Evolutionary conservation across 2,797 vertebrate species (phyloP).

Genomic region (Sphenopsis melanotis): DNA sequence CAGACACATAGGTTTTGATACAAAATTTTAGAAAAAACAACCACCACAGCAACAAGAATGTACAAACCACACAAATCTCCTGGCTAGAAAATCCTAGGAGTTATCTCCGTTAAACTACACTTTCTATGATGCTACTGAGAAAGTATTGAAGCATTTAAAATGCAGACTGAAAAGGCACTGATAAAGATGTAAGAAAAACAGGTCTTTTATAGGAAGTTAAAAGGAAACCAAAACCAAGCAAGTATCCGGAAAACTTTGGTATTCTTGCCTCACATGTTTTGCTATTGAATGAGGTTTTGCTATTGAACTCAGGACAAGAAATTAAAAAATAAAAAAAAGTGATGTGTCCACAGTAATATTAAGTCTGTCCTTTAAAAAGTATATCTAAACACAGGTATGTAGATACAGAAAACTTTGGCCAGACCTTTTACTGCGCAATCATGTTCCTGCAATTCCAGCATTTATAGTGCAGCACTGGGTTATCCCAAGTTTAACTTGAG

Average conservation of each 20-base stretch:
- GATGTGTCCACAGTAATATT: neutral
- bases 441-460: neutral
- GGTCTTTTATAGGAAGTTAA: neutral
- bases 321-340: neutral
- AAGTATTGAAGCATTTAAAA: neutral
- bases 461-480: neutral
- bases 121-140: neutral
- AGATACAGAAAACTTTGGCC: neutral
- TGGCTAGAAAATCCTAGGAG: neutral
- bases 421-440: neutral
- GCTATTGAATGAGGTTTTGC: neutral
- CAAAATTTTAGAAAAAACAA: neutral
- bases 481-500: neutral
- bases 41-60: neutral
- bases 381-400: neutral
- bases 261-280: neutral
- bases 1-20: neutral
- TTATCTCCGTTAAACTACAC: neutral
- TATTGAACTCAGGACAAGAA: neutral
- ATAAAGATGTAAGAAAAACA: neutral
- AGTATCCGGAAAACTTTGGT: neutral
- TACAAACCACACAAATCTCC: neutral
- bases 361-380: neutral
- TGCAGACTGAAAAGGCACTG: neutral
- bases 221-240: neutral